Evolutionary conservation across 2,797 vertebrate species (phyloP).

Genomic region (Crocodylus rhombifer): DNA sequence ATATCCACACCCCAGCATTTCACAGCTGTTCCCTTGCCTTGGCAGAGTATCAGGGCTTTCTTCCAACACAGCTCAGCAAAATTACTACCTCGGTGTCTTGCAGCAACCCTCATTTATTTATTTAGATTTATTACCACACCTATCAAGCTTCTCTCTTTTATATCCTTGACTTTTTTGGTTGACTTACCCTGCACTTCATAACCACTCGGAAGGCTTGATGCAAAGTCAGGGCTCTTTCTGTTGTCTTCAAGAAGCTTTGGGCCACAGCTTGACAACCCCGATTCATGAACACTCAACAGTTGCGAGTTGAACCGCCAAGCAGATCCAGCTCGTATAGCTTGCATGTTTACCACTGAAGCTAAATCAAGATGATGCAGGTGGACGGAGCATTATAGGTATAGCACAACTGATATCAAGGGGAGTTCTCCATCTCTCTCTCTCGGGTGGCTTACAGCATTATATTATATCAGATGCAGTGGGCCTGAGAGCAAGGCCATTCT

Average conservation of each 20-base stretch:
- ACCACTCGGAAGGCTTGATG: not conserved
- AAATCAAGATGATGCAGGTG: conserved; percentile 52
- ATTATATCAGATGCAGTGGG: not conserved
- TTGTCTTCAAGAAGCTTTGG: not conserved
- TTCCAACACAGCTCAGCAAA: conserved; percentile 76
- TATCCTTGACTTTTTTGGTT: not conserved
- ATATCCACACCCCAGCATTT: conserved; percentile 70
- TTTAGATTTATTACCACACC: conserved; percentile 76
- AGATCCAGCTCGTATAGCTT: conserved; percentile 31
- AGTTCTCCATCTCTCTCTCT: not conserved
- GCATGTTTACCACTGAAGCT: not conserved
- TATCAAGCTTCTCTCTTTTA: conserved; percentile 59
- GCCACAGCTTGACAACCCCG: not conserved
- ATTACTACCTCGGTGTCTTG: conserved; percentile 66
- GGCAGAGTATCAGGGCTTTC: conserved; percentile 64
- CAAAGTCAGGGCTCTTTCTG: not conserved
- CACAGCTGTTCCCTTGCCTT: conserved; percentile 70
- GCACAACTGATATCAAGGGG: conserved; percentile 29
- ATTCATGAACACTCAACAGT: not conserved
- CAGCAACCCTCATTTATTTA: conserved; percentile 73
- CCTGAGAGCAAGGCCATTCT: conserved; percentile 41
- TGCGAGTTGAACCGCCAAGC: conserved; percentile 48
- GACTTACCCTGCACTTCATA: not conserved
- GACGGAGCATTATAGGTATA: conserved; percentile 25
- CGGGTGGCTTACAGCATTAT: not conserved